Base-by-base conservation (phyloP, 2,797 vertebrate genomes). In the Cynodonichthys magdalenae region DNA sequence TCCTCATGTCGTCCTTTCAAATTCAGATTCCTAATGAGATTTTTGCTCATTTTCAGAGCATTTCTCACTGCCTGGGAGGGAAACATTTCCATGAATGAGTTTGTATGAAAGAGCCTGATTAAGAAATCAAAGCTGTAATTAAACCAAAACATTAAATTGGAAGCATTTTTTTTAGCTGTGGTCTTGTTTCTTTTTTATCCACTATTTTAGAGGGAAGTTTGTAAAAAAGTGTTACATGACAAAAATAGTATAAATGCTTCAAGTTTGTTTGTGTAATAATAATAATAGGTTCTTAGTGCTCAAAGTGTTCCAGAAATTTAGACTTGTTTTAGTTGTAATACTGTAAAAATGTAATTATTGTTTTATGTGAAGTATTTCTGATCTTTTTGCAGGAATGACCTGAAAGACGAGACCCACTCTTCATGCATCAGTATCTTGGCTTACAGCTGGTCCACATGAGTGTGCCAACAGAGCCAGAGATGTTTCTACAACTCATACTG, bases 401-500 rank as follows among this genome's bases (percentile, higher is more conserved):
- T 72, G 66, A 53, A 70, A 75, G 72, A 69, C 53, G 65, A 69
- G 72, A 75, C 47, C 42, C 42, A 62, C 5, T 53, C 72, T 84
- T 78, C 46, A 51, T 78, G 69, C 74, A 78, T 79, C 72, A 69
- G 65, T 79, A 72, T 84, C 74, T 82, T 68, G 69, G 77, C 60
- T 81, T 82, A 71, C 78, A 80, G 81, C 85, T 79, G 79, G 71
- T 71, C 66, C 60, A 34, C 75, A 58, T 72, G 66, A 71, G 59
- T 39, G 42, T 77, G 63, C 69, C 44, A 75, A n/a, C 44, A 7
- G 67, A 66, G 77, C 77, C 83, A 82, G 59, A 54, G 66, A 66
- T 73, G 70, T 70, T 66, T 82, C 74, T 77, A 59, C 79, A 71
- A 69, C 19, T 47, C 59, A 78, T 65, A 58, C 53, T 63, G 66